Evolutionary conservation across 2,888 invertebrate species (phyloP).

Genomic region (Cryptocephalus moraei): DNA sequence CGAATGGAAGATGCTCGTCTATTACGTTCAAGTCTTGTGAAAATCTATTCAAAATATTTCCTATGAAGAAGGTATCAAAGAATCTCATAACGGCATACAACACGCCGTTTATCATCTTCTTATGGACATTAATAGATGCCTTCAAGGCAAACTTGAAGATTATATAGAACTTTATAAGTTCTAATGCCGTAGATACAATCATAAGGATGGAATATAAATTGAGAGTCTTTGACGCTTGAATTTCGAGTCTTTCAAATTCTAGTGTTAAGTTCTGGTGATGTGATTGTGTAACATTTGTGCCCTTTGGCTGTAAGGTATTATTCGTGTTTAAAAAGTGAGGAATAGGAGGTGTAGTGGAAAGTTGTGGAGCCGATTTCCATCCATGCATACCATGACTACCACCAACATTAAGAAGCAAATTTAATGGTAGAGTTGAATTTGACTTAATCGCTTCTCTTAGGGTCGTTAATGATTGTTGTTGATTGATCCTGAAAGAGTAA

Average conservation of each 20-base stretch:
- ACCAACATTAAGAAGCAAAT: neutral
- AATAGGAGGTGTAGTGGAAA: too few species aligned
- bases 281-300: too few species aligned
- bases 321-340: too few species aligned
- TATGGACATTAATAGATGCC: slow-evolving; percentile 24
- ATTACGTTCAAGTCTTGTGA: slow-evolving; percentile 25
- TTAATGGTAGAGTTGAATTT: neutral
- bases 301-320: too few species aligned
- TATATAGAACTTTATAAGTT: slow-evolving; percentile 19
- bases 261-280: neutral
- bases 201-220: slow-evolving; percentile 22
- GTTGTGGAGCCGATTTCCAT: too few species aligned
- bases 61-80: slow-evolving; percentile 27
- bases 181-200: slow-evolving; percentile 18
- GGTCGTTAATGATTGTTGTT: slow-evolving; percentile 1
- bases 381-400: too few species aligned
- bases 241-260: slow-evolving; percentile 6
- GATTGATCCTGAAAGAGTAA: slow-evolving; percentile 6
- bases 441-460: neutral
- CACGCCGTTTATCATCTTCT: slow-evolving; percentile 21
- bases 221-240: slow-evolving; percentile 11
- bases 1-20: slow-evolving; percentile 23
- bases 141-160: slow-evolving; percentile 17
- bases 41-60: slow-evolving; percentile 29
- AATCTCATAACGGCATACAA: slow-evolving; percentile 24